These are phyloP conservation scores for Ptycholaimellus sp. DNA, from an alignment of 2,888 invertebrate species.

Conservation along the genomic window DNA sequence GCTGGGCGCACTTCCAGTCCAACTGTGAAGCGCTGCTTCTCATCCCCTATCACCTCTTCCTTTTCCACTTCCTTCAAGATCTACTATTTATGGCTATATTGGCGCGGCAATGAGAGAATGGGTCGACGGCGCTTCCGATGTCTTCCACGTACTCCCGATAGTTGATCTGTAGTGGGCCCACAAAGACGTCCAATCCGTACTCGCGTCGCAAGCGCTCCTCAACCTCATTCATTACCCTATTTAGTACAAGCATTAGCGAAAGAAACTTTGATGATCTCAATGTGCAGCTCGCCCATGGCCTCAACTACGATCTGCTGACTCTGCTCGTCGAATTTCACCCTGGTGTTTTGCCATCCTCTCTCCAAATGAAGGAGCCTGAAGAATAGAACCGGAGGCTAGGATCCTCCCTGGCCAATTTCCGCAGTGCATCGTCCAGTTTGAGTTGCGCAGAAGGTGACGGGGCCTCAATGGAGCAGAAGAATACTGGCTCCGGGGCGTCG, in stretches of 20 bases:
- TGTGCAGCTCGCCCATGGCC: conserved; percentile 92
- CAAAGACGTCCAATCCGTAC: conserved; percentile 64
- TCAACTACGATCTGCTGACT: conserved; percentile 18
- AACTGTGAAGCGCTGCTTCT: too few species aligned
- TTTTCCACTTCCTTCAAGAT: too few species aligned
- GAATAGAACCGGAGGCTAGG: too few species aligned
- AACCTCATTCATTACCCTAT: not conserved
- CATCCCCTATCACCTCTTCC: too few species aligned
- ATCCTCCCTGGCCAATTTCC: too few species aligned
- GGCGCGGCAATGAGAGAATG: too few species aligned
- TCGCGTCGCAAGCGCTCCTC: conserved; percentile 46
- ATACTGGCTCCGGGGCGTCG: conserved; percentile 69
- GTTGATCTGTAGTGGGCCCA: conserved; percentile 71
- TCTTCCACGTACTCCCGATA: conserved; percentile 46
- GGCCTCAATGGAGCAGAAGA: conserved; percentile 84
- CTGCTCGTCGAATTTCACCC: not conserved
- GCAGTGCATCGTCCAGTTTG: too few species aligned
- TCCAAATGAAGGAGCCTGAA: too few species aligned
- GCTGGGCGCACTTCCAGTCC: too few species aligned
- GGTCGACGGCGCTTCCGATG: too few species aligned
- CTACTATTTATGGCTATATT: too few species aligned
- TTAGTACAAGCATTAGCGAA: not conserved
- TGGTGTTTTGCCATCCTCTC: not conserved
- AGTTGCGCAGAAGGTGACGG: conserved; percentile 36
- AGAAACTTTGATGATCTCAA: conserved; percentile 36